These are phyloP conservation scores for Lapara coniferarum DNA, from an alignment of 2,888 invertebrate species.

Conservation along the genomic window DNA sequence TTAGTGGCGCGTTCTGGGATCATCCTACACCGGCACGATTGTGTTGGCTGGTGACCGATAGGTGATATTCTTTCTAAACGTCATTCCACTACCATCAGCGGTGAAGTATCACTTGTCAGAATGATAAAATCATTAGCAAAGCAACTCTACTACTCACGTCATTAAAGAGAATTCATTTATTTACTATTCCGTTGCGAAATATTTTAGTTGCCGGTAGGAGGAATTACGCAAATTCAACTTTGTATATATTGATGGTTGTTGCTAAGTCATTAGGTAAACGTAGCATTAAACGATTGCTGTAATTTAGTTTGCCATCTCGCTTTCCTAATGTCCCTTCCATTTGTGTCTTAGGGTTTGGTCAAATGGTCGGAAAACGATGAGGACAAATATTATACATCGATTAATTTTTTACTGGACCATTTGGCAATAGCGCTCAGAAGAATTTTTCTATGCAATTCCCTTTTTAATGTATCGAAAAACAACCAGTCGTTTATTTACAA, in stretches of 20 bases:
- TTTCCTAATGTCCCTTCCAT: neutral
- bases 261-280: neutral
- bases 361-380: neutral
- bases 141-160: no score
- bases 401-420: slow-evolving; percentile 5
- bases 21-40: no score
- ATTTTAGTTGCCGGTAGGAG: no score
- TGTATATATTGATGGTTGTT: neutral
- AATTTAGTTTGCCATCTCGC: neutral
- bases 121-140: no score
- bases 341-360: neutral
- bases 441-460: neutral
- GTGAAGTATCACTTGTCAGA: no score
- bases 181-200: no score
- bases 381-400: slow-evolving; percentile 4
- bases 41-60: no score
- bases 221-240: no score
- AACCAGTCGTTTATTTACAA: neutral
- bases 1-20: no score
- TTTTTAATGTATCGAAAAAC: neutral
- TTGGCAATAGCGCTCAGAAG: neutral
- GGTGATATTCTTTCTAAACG: no score
- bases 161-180: no score
- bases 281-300: neutral
- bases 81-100: no score